phyloP scores from a whole-genome alignment of 1,140 invertebrate species.

The Sycophila sp. region DNA sequence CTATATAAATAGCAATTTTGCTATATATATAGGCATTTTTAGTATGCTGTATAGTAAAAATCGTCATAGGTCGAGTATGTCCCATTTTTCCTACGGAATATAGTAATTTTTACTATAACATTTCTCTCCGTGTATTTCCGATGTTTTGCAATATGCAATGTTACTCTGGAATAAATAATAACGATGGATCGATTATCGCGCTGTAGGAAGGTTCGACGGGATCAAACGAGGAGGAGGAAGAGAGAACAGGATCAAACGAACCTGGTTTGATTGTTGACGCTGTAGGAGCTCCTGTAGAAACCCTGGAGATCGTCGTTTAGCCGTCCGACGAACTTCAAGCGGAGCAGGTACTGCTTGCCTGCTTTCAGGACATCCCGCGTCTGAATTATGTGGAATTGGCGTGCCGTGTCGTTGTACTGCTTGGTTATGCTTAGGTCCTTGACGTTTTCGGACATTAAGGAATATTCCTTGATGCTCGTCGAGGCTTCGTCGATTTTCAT shows the following conservation, averaged over 20 bases:
- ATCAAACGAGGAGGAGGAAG: not conserved
- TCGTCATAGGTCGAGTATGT: too few species aligned
- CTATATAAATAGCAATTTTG: too few species aligned
- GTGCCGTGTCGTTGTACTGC: slow-evolving; percentile 70
- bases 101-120: too few species aligned
- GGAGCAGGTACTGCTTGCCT: slow-evolving; percentile 73
- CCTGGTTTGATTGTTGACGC: slow-evolving; percentile 75
- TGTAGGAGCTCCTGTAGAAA: slow-evolving; percentile 89
- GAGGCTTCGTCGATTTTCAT: slow-evolving; percentile 71
- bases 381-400: slow-evolving; percentile 80
- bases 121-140: too few species aligned
- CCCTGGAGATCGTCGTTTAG: slow-evolving; percentile 83
- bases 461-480: slow-evolving; percentile 61
- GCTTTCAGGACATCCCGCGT: slow-evolving; percentile 69
- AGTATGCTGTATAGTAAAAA: too few species aligned
- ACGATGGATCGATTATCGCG: too few species aligned
- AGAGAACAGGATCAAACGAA: slow-evolving; percentile 51
- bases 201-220: too few species aligned
- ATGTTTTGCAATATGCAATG: too few species aligned
- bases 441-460: slow-evolving; percentile 44
- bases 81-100: too few species aligned
- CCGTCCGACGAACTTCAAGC: slow-evolving; percentile 76
- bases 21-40: too few species aligned
- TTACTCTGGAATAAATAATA: too few species aligned
- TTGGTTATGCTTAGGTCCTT: slow-evolving; percentile 54